Percentiles rank a stretch among this genome's conserved stretches.
Conservation (phyloP, 1,140 invertebrate genomes). For the Pinna nobilis region DNA sequence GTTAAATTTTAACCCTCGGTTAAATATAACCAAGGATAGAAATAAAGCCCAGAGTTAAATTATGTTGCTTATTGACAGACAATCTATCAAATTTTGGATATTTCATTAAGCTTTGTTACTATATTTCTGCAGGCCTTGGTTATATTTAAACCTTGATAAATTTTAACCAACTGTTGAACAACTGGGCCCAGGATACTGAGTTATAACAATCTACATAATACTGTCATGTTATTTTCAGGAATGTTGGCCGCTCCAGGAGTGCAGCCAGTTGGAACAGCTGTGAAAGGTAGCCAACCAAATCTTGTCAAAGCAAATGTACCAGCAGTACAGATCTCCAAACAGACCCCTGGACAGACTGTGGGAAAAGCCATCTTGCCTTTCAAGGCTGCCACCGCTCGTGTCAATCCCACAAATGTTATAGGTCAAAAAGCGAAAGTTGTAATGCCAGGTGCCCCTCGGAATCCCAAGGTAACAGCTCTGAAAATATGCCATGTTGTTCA, state of each 20-base stretch:
- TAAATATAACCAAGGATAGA: too few relatives aligned
- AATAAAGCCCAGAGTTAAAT: too few relatives aligned
- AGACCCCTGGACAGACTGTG: constrained; percentile 5
- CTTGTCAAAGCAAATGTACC: constrained; percentile 10
- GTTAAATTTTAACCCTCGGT: too few relatives aligned
- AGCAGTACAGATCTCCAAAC: constrained; percentile 50
- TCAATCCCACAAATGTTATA: constrained; percentile 24
- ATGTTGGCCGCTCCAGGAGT: constrained; percentile 15
- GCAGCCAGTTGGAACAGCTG: constrained; percentile 6
- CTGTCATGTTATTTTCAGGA: constrained; percentile 6
- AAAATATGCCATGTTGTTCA: too few relatives aligned
- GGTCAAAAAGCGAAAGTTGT: constrained; percentile 19
- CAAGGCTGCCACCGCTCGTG: constrained; percentile 37
- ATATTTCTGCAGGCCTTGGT: too few relatives aligned
- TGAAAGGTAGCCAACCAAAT: constrained; percentile 9
- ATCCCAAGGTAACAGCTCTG: too few relatives aligned
- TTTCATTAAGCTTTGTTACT: too few relatives aligned
- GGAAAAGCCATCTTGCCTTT: constrained; percentile 38
- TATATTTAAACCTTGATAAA: too few relatives aligned
- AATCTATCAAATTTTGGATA: too few relatives aligned
- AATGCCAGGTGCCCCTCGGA: constrained; percentile 18
- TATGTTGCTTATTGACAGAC: too few relatives aligned
- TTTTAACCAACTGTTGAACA: background rate
- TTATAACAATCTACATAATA: background rate
- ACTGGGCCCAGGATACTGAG: constrained; percentile 4